Evolutionary conservation across 1,140 invertebrate species (phyloP), one percentile per base, ranked within the genome.

Genomic region (Steinernema feltiae): DNA sequence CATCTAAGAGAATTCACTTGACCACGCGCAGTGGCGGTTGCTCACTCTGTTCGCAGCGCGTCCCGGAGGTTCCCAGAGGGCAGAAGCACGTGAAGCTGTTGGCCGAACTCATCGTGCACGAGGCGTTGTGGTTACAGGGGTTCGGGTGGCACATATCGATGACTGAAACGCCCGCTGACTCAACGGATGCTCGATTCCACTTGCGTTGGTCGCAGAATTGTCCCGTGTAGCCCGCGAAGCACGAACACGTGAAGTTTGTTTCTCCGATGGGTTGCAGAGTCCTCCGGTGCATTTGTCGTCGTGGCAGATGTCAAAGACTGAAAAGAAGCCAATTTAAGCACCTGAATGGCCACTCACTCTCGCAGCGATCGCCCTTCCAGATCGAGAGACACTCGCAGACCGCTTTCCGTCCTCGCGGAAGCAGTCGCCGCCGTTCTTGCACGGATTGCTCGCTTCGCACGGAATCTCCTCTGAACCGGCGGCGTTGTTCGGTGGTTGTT

Each of bases 81-180:
- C 83, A 81, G 32, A 80, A 82, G 27, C 76, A 86, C 78, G 53
- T 91, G 84, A 93, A 97, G 73, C 90, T 91, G 83, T 93, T 91
- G 74, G 95, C 90, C 0, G 93, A 88, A 88, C 96, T n/a, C n/a
- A n/a, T 94, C 84, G 94, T 93, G 81, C 93, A 95, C 0, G 92
- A 93, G 24, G 93, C 93, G 1, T 93, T 93, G 84, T 95, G 94
- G 82, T 93, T 92, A 83, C 94, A 95, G 0, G 93, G 93, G 88
- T 94, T 94, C 0, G 92, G 92, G 0, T 90, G 90, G 82, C 94
- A 96, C 78, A 95, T 93, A 81, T 95, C 92, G 0, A 96, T 92
- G 53, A 46, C 74, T 75, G 69, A 70, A 75, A 46, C 24, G 41
- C 24, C 12, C 12, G 7, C 12, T 17, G 24, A 7, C 3, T 15